A percentile compares a stretch with the other conserved stretches of the same genome.
Conservation (phyloP, 2,113 vertebrate genomes). For the Canis aureus region DNA sequence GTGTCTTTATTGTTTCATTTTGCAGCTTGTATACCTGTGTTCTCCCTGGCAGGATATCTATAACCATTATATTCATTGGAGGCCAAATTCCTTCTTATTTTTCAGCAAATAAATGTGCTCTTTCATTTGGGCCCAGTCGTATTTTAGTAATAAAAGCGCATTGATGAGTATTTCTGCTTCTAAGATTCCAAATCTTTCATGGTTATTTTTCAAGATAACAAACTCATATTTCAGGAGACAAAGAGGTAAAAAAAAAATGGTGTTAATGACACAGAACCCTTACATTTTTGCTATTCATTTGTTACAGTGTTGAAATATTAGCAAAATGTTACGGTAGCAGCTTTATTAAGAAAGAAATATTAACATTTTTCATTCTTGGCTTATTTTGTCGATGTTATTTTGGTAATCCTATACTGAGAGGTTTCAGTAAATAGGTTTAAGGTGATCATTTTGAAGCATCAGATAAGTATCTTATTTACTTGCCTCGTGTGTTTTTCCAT, state of each 20-base stretch:
- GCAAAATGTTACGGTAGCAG: not conserved
- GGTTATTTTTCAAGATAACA: not conserved
- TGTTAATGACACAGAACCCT: not conserved
- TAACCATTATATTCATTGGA: not conserved
- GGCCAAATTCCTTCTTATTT: not conserved
- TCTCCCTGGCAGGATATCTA: not conserved
- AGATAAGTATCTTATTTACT: not conserved
- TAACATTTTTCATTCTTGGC: not conserved
- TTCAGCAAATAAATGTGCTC: not conserved
- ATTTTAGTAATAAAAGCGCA: conserved; percentile 21
- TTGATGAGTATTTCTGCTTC: not conserved
- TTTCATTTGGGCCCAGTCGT: not conserved
- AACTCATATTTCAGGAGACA: not conserved
- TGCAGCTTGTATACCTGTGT: not conserved
- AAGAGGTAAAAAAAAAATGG: not conserved
- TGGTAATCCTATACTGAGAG: not conserved
- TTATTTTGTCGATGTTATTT: not conserved
- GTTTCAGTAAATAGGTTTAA: not conserved
- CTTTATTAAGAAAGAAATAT: not conserved
- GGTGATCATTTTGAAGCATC: conserved; percentile 25
- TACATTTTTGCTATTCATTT: conserved; percentile 17
- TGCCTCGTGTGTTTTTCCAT: not conserved
- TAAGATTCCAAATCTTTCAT: not conserved
- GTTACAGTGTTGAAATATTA: conserved; percentile 28
- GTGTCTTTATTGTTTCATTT: not conserved